Base-by-base conservation (phyloP, 2,888 invertebrate genomes). In the Dioctria rufipes region DNA sequence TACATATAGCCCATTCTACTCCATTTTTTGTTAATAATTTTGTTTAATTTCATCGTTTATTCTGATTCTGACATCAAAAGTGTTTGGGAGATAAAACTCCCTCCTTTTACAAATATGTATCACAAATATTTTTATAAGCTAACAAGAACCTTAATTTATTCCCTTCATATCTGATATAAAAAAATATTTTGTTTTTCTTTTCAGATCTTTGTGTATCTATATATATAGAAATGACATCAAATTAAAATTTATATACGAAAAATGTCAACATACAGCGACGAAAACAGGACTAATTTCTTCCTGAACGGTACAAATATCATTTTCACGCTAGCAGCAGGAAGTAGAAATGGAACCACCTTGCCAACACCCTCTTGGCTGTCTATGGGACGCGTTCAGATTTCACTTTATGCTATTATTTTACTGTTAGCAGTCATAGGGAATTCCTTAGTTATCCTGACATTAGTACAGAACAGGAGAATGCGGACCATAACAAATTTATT, bases 401-500 rank as follows among this genome's bases (percentile, higher is more conserved):
- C 95, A 0, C 91, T 95, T 0, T 96, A 96, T 87, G 92, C 93
- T 80, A 89, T 93, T 42, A 96, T 96, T 84, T 95, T 96, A 86
- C 86, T 95, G 61, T 90, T 95, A 69, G 93, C 95, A 1, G 92
- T 96, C 82, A 91, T 94, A 0, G 96, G 96, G 0, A 96, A 96
- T 88, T 91, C 93, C 43, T 90, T 96, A 84, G 96, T 96, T 60
- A 93, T 96, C 82, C 91, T 95, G 43, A 95, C 95, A 0, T 89
- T 95, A 39, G 91, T 93, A 0, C 92, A 93, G 85, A 95, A 95
- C 86, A 92, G 93, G 84, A 90, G 94, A 82, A 95, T 95, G 95
- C 90, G 95, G 84, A 95, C 95, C 0, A 93, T 95, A 40, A 95
- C 95, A 5, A 95, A 95, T 84, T 92, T 95, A 2, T 95, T 94